These are phyloP conservation scores for Drosophila miranda DNA, from an alignment of 1,140 invertebrate species.

Conservation along the genomic window DNA sequence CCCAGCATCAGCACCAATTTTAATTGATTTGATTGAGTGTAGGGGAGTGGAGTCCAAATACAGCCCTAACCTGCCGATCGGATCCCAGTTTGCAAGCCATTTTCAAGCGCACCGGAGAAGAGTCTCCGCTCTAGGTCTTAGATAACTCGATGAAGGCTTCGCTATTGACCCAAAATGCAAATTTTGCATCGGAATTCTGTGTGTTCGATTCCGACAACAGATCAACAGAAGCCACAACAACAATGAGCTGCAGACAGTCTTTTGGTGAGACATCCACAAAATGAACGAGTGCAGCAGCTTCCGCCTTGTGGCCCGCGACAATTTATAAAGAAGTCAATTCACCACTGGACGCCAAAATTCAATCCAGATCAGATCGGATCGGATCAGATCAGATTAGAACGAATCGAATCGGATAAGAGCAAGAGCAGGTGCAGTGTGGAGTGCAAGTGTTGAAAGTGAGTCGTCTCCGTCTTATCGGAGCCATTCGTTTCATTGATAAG, in stretches of 20 bases:
- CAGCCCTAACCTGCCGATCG: too few relatives aligned
- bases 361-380: too few relatives aligned
- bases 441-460: too few relatives aligned
- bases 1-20: too few relatives aligned
- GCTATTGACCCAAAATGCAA: slow-evolving; percentile 66
- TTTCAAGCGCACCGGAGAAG: too few relatives aligned
- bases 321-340: too few relatives aligned
- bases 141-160: slow-evolving; percentile 21
- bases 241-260: slow-evolving; percentile 3
- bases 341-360: too few relatives aligned
- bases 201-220: slow-evolving; percentile 40
- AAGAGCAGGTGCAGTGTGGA: neutral
- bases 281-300: slow-evolving; percentile 14
- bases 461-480: too few relatives aligned
- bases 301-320: slow-evolving; percentile 3
- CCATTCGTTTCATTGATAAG: neutral
- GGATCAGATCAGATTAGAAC: too few relatives aligned
- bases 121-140: neutral
- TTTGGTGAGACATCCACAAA: neutral
- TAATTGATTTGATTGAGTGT: too few relatives aligned
- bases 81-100: too few relatives aligned
- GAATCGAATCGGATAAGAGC: neutral
- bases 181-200: slow-evolving; percentile 35
- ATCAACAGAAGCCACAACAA: slow-evolving; percentile 10
- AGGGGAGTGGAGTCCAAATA: too few relatives aligned